Base-by-base conservation (phyloP, 2,797 vertebrate species). In the Falco columbarius region DNA sequence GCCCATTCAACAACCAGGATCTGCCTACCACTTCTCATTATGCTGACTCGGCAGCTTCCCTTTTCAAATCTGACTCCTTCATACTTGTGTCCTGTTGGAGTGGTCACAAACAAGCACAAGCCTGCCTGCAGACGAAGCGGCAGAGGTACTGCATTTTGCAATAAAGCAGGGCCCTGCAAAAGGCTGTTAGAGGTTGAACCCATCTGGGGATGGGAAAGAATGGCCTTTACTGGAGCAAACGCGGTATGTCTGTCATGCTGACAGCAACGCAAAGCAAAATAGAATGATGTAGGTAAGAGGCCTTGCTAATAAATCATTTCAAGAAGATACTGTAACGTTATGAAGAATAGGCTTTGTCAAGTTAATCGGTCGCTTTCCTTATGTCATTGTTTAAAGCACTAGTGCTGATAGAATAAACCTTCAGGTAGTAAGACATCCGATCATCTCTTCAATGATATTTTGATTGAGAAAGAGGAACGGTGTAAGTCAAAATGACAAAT, bases 31-130 rank as follows among this genome's bases (percentile, higher is more conserved):
- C 99, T 99, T 94, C 99, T 98, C 99, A 99, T 99, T 93, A 99
- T 99, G 98, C 99, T 99, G 98, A 99, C 99, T 68, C 99, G 99
- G 67, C 99, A 99, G 97, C 99, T 99, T 81, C 99, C 99, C 97
- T 99, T 99, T 92, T 99, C 99, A 82, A 99, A 99, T 95, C 99
- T 98, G 74, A 99, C 99, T 95, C 99, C 99, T 94, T 99, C 99
- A 36, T 99, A 99, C 89, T 99, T 99, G 98, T 99, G 99, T 82
- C 99, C 99, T 99, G 97, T 56, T 58, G 30, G 14, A 36, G 40
- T 12, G 34, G 23, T 71, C 65, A 40, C 10, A 14, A 59, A 29
- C 14, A 36, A 27, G 36, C 66, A 26, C 16, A 7, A 59, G 52
- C 66, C 66, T 15, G 38, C 49, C 61, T 49, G 68, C 49, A 30